A percentile compares a stretch with the other conserved stretches of the same genome.
Evolutionary conservation across 2,113 vertebrate genomes (phyloP).

Genomic region (Dryoscopus gambensis): DNA sequence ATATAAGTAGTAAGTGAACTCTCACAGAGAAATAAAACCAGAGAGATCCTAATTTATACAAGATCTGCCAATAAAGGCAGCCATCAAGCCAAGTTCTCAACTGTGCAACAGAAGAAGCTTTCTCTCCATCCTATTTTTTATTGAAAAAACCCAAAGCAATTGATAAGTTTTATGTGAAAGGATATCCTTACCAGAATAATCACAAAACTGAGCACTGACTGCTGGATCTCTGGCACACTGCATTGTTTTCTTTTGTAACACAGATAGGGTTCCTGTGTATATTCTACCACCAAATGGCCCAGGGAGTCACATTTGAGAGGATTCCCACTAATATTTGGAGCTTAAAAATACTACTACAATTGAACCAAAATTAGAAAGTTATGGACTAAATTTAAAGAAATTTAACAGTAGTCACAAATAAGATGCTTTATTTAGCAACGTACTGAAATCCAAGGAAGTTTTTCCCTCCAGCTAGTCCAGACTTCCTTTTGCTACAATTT

Average conservation of each 20-base stretch:
- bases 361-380: background rate
- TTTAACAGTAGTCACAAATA: background rate
- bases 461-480: background rate
- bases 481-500: background rate
- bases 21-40: background rate
- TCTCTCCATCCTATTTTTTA: background rate
- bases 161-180: background rate
- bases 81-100: background rate
- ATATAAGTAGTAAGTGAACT: background rate
- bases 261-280: background rate
- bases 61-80: background rate
- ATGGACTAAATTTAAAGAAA: background rate
- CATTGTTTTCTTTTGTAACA: background rate
- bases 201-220: background rate
- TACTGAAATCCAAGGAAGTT: background rate
- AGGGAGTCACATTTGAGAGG: background rate
- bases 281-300: background rate
- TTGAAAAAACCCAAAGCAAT: background rate
- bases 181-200: background rate
- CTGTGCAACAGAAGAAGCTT: background rate
- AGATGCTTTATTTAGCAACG: background rate
- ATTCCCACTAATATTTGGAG: background rate
- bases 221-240: background rate
- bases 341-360: background rate
- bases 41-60: background rate